phyloP scores from a whole-genome alignment of 2,888 invertebrate species.

The Gandaritis pyraliata region DNA sequence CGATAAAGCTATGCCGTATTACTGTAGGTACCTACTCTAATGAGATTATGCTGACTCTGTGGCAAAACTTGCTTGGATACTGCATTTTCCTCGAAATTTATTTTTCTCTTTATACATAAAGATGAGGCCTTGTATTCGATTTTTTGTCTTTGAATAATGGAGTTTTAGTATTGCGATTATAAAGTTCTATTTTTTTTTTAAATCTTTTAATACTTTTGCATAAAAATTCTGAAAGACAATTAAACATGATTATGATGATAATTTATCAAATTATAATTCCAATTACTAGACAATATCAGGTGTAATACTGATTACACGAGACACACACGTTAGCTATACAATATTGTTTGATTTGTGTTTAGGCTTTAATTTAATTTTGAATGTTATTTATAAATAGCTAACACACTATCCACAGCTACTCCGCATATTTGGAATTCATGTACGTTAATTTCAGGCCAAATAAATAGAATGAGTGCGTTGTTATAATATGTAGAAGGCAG shows the following conservation, averaged over 20 bases:
- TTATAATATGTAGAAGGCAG: constrained; percentile 65
- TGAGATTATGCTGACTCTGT: constrained; percentile 62
- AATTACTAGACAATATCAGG: no score
- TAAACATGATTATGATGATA: no score
- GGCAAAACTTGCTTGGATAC: constrained; percentile 26
- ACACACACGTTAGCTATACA: no score
- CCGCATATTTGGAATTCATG: constrained; percentile 2
- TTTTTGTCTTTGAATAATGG: neutral
- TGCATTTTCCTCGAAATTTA: constrained; percentile 14
- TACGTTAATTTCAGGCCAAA: constrained; percentile 55
- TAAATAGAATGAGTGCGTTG: constrained; percentile 69
- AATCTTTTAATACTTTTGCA: no score
- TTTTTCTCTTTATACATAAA: neutral
- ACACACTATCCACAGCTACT: neutral
- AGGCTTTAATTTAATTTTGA: no score
- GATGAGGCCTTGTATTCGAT: neutral
- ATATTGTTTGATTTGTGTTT: no score
- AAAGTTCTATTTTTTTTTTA: no score
- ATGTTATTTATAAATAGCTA: no score
- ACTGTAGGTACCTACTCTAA: constrained; percentile 55
- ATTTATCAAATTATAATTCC: no score
- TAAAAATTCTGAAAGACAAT: no score
- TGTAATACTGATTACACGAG: no score
- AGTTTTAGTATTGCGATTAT: no score
- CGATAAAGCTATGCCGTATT: constrained; percentile 66